Conservation (phyloP, 1,140 invertebrate species). For the Aradophagus sp. region DNA sequence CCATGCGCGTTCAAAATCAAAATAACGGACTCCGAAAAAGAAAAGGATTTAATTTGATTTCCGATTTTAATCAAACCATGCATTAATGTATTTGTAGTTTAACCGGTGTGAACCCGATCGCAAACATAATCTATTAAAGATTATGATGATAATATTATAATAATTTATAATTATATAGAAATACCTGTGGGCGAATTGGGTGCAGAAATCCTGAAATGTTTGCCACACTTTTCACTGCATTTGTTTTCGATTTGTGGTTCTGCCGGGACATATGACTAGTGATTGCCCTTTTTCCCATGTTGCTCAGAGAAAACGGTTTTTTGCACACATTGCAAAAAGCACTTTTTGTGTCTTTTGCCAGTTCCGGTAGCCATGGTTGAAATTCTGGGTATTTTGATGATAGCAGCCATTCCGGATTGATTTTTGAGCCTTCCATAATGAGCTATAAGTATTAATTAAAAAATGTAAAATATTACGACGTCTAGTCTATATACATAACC, state of each 20-base stretch:
- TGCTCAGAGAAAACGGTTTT: conserved; percentile 11
- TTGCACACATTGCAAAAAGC: conserved; percentile 17
- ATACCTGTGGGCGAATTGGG: conserved; percentile 8
- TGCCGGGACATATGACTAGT: conserved; percentile 11
- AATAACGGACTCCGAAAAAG: too few relatives aligned
- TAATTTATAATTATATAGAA: conserved; percentile 7
- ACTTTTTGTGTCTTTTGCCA: conserved; percentile 1
- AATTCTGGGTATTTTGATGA: conserved; percentile 4
- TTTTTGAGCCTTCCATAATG: too few relatives aligned
- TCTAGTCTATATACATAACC: too few relatives aligned
- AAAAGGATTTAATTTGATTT: too few relatives aligned
- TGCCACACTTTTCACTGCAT: neutral
- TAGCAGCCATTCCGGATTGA: conserved; percentile 7
- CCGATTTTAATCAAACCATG: too few relatives aligned
- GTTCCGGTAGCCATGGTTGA: conserved; percentile 9
- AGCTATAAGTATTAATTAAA: too few relatives aligned
- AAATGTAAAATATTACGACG: too few relatives aligned
- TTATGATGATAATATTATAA: too few relatives aligned
- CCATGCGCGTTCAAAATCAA: too few relatives aligned
- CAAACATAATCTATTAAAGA: too few relatives aligned
- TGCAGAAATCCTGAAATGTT: conserved; percentile 5
- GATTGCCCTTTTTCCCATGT: conserved; percentile 13
- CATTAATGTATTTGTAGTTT: too few relatives aligned
- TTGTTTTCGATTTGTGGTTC: conserved; percentile 1
- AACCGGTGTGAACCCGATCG: too few relatives aligned